Conservation (phyloP, 2,113 vertebrate species). For the Puffinus mauretanicus region DNA sequence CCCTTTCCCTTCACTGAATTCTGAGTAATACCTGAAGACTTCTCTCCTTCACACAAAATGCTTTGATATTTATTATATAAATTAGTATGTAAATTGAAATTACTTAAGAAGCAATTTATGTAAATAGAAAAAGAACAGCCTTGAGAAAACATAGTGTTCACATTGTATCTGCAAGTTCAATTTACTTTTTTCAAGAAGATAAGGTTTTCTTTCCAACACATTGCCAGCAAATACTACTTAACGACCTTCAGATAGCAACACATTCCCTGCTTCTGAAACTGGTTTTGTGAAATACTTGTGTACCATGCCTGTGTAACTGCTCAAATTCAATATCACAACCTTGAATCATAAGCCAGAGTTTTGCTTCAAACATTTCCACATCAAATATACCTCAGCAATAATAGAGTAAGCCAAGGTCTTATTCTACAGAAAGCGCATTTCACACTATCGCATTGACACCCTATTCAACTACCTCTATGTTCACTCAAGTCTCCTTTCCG, state of each 20-base stretch:
- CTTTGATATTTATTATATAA: not conserved
- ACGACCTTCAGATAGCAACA: constrained; percentile 21
- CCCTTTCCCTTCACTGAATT: not conserved
- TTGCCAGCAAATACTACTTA: constrained; percentile 11
- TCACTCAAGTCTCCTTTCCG: not conserved
- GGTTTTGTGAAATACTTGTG: constrained; percentile 40
- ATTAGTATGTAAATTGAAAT: not conserved
- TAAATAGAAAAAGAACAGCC: not conserved
- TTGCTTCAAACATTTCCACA: not conserved
- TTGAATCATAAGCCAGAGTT: constrained; percentile 4
- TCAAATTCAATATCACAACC: constrained; percentile 5
- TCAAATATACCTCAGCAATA: not conserved
- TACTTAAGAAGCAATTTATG: not conserved
- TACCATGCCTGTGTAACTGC: not conserved
- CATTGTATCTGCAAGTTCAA: not conserved
- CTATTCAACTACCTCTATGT: not conserved
- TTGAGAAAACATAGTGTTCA: not conserved
- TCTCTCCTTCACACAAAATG: not conserved
- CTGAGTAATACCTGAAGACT: not conserved
- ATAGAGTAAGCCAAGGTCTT: not conserved
- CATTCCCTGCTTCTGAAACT: constrained; percentile 3
- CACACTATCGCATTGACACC: not conserved
- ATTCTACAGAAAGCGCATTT: not conserved
- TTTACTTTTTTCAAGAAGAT: constrained; percentile 16
- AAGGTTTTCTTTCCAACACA: constrained; percentile 28